phyloP scores from a whole-genome alignment of 2,113 vertebrate species.

The Meriones unguiculatus region DNA sequence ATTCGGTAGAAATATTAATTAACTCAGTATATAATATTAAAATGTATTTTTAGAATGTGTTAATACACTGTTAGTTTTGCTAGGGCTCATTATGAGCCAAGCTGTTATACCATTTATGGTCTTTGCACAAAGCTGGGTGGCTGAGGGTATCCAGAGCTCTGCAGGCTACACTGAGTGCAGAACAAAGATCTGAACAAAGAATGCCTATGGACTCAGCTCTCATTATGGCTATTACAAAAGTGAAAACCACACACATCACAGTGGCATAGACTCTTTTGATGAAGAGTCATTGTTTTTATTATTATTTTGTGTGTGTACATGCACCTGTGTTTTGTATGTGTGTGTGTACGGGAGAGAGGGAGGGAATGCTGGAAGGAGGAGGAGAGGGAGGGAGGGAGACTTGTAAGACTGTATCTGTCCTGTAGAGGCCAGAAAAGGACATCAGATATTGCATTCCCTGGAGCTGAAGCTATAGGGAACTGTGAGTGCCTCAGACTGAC shows the following conservation, averaged over 20 bases:
- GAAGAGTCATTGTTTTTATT: neutral
- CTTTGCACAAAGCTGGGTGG: neutral
- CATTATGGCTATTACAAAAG: neutral
- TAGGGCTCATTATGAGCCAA: neutral
- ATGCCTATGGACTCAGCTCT: neutral
- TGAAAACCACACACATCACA: neutral
- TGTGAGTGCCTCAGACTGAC: neutral
- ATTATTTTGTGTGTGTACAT: neutral
- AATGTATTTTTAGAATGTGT: conserved; percentile 8
- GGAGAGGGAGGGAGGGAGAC: neutral
- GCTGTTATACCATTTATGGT: neutral
- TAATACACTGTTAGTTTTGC: neutral
- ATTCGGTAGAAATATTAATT: conserved; percentile 37
- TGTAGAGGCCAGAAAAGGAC: neutral
- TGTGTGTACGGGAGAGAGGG: neutral
- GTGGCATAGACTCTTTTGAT: neutral
- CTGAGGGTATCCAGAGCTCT: neutral
- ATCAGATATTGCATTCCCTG: neutral
- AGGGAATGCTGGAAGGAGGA: too few relatives aligned
- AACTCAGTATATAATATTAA: neutral
- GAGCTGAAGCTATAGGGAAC: neutral
- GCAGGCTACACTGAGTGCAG: neutral
- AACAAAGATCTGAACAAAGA: neutral
- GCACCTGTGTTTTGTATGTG: neutral
- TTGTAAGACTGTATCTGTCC: neutral